Evolutionary conservation across 2,113 vertebrate species (phyloP).

Genomic region (Pedetes capensis): DNA sequence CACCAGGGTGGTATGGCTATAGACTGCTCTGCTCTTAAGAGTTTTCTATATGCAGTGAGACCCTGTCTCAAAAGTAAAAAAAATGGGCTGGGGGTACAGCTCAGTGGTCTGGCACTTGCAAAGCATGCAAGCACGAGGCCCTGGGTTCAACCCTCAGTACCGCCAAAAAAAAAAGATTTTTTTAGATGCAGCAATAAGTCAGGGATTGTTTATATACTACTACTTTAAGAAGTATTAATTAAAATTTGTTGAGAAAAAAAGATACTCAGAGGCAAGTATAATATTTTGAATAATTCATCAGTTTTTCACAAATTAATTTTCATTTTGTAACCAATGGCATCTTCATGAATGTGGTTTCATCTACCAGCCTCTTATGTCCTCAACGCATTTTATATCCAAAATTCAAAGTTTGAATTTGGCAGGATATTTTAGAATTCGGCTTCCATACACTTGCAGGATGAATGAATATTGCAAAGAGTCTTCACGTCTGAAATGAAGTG

Average conservation of each 20-base stretch:
- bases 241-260: background rate
- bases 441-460: background rate
- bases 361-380: background rate
- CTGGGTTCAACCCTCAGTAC: too few relatives aligned
- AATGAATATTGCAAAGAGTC: background rate
- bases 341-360: background rate
- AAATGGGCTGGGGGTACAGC: too few relatives aligned
- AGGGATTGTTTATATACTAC: background rate
- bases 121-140: too few relatives aligned
- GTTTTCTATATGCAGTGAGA: too few relatives aligned
- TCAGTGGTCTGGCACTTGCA: too few relatives aligned
- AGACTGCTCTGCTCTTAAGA: too few relatives aligned
- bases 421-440: background rate
- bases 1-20: too few relatives aligned
- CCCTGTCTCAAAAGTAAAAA: too few relatives aligned
- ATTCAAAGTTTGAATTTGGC: background rate
- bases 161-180: too few relatives aligned
- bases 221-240: slow-evolving; percentile 4
- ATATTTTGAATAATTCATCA: background rate
- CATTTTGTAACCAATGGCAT: background rate
- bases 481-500: background rate
- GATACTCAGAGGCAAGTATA: background rate
- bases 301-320: slow-evolving; percentile 26
- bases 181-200: background rate
- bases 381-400: background rate